These are phyloP conservation scores for Melierax canorus DNA, from an alignment of 2,113 vertebrate species.

Conservation along the genomic window DNA sequence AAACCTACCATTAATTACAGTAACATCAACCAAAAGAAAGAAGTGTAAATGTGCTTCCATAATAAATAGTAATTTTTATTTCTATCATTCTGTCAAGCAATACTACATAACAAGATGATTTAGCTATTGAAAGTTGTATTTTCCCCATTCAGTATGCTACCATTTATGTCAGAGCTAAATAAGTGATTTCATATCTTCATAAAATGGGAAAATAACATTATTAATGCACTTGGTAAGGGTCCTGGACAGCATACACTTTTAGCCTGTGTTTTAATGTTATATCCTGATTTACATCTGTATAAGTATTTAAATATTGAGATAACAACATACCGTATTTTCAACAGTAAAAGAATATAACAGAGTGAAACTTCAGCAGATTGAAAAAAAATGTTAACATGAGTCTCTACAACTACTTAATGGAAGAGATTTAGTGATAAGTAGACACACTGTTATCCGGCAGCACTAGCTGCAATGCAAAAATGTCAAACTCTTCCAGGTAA, in stretches of 20 bases:
- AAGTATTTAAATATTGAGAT: not conserved
- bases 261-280: not conserved
- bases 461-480: not conserved
- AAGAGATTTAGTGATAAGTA: not conserved
- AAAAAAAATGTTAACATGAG: not conserved
- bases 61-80: not conserved
- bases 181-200: not conserved
- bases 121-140: not conserved
- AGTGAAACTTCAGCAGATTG: not conserved
- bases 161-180: not conserved
- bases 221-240: not conserved
- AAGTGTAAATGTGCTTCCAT: not conserved
- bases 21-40: not conserved
- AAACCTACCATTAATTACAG: not conserved
- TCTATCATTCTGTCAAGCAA: not conserved
- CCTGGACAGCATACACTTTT: not conserved
- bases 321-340: not conserved
- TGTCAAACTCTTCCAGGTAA: not conserved
- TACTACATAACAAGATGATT: not conserved
- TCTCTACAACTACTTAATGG: not conserved
- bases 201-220: not conserved
- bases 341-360: not conserved
- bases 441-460: not conserved
- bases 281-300: not conserved
- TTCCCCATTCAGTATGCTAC: not conserved